These are phyloP conservation scores for Tangara arthus DNA, from an alignment of 2,797 vertebrate genomes.

Conservation along the genomic window DNA sequence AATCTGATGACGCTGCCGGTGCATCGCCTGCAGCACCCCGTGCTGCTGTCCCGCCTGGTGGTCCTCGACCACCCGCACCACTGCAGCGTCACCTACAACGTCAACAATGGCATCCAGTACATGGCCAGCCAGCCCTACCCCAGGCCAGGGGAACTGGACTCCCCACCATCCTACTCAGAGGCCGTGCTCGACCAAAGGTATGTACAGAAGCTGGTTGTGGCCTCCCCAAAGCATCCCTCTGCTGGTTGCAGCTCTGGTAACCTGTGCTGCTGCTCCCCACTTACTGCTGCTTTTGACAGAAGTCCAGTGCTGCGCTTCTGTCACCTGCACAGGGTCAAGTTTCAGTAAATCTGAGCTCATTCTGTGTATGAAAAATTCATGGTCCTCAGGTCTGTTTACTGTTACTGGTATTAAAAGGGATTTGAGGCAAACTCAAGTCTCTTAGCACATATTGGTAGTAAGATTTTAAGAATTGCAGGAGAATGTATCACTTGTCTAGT, in stretches of 20 bases:
- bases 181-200: slow-evolving; percentile 93
- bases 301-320: neutral
- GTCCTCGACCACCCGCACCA: slow-evolving; percentile 89
- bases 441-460: neutral
- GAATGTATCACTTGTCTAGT: neutral
- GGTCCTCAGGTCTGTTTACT: neutral
- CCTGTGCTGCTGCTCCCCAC: neutral
- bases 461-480: neutral
- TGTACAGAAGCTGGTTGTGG: neutral
- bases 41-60: slow-evolving; percentile 92
- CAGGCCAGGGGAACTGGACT: slow-evolving; percentile 80
- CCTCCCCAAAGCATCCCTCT: neutral
- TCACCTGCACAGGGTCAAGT: rapidly evolving
- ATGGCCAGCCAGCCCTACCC: slow-evolving; percentile 84
- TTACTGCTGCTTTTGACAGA: neutral
- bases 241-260: neutral
- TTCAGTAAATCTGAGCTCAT: neutral
- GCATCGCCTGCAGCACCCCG: slow-evolving; percentile 87
- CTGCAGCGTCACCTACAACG: slow-evolving; percentile 82
- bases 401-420: neutral
- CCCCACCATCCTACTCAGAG: slow-evolving; percentile 93
- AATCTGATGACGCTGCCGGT: slow-evolving; percentile 89
- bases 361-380: neutral
- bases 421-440: neutral
- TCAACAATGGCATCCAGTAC: slow-evolving; percentile 88